phyloP scores from a whole-genome alignment of 1,140 invertebrate genomes.

The Epicauta chinensis region DNA sequence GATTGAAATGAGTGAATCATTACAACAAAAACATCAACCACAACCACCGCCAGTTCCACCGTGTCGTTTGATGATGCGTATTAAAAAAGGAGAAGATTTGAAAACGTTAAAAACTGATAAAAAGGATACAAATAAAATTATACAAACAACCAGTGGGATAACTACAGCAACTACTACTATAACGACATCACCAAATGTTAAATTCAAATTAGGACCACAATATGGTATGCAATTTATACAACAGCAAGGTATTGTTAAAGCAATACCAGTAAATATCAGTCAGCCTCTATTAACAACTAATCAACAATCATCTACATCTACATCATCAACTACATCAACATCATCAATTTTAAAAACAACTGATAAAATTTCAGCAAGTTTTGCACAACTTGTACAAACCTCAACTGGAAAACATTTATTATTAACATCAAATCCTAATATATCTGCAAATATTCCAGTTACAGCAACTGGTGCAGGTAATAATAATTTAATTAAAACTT shows the following conservation, averaged over 20 bases:
- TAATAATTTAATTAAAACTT: conserved; percentile 1
- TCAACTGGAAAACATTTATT: conserved; percentile 62
- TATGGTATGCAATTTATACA: conserved; percentile 51
- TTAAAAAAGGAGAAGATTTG: conserved; percentile 22
- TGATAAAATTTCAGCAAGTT: conserved; percentile 36
- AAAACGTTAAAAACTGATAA: conserved; percentile 5
- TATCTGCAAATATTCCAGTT: conserved; percentile 33
- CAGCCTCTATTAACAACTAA: conserved; percentile 37
- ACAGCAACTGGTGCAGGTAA: conserved; percentile 34
- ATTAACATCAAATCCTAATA: conserved; percentile 43
- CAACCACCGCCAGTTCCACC: conserved; percentile 59
- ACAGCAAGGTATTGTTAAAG: conserved; percentile 53
- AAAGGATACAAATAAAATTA: conserved; percentile 33
- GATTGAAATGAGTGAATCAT: conserved; percentile 64
- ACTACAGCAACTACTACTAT: conserved; percentile 29
- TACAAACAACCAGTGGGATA: conserved; percentile 45
- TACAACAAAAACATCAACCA: conserved; percentile 43
- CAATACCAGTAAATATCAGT: conserved; percentile 46
- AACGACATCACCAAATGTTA: conserved; percentile 24
- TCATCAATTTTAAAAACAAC: conserved; percentile 42
- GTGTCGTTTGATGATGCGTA: conserved; percentile 32
- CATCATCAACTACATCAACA: conserved; percentile 39
- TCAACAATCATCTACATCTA: conserved; percentile 15
- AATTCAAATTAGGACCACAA: conserved; percentile 31
- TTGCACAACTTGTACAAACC: conserved; percentile 64